Conservation (phyloP, 2,888 invertebrate species). For the Sicus ferrugineus region DNA sequence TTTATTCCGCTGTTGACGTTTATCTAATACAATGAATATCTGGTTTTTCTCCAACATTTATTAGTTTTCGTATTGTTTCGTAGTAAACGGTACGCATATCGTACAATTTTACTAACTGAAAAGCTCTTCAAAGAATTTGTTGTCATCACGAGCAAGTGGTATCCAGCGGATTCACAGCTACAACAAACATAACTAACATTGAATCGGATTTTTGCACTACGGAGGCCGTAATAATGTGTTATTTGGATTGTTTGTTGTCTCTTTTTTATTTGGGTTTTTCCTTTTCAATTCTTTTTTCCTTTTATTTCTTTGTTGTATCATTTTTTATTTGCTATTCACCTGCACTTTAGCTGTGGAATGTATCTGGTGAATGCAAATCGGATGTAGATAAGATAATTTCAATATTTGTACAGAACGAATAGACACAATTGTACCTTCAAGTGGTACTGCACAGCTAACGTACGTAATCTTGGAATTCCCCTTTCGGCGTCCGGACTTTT, state of each 20-base stretch:
- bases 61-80: no score
- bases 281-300: background rate
- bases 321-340: background rate
- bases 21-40: no score
- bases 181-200: background rate
- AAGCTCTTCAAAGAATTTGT: conserved; percentile 8
- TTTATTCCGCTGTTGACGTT: no score
- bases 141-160: background rate
- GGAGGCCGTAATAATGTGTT: background rate
- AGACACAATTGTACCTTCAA: background rate
- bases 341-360: conserved; percentile 5
- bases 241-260: no score
- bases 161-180: conserved; percentile 7
- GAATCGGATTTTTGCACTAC: no score
- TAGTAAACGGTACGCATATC: conserved; percentile 19
- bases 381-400: conserved; percentile 32
- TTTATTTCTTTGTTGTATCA: background rate
- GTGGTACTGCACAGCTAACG: no score
- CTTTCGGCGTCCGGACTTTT: no score
- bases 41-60: no score
- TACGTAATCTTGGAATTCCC: no score
- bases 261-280: no score
- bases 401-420: conserved; percentile 19
- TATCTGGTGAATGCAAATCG: conserved; percentile 35
- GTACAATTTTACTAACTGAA: conserved; percentile 21